A percentile compares a stretch with the other conserved stretches of the same genome.
These are phyloP conservation scores for Halictus ligatus DNA, from an alignment of 2,888 invertebrate genomes.

Conservation along the genomic window DNA sequence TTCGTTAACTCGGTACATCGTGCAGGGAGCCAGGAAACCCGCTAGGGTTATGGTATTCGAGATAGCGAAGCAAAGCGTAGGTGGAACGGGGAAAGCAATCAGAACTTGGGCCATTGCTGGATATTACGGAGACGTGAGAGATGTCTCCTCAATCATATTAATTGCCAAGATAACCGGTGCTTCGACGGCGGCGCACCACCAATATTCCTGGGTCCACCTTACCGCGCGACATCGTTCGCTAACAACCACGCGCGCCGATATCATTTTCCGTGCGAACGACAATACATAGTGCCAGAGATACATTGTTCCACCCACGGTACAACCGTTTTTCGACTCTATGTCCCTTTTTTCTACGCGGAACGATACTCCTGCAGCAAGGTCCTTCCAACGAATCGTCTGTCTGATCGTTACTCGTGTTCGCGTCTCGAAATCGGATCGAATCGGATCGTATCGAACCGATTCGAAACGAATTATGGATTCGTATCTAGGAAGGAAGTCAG, in stretches of 20 bases:
- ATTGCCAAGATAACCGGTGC: conserved; percentile 83
- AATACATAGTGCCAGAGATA: not conserved
- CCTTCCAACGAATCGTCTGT: not conserved
- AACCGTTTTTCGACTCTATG: not conserved
- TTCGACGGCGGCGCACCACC: conserved; percentile 78
- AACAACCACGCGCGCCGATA: conserved; percentile 18
- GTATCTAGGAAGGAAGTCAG: conserved; percentile 17
- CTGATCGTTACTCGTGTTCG: not conserved
- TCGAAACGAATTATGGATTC: not conserved
- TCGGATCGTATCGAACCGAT: not conserved
- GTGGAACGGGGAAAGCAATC: conserved; percentile 82
- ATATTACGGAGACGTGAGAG: conserved; percentile 84
- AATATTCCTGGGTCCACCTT: conserved; percentile 48
- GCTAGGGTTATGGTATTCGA: conserved; percentile 79
- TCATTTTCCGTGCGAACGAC: conserved; percentile 15
- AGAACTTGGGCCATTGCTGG: conserved; percentile 84
- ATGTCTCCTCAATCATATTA: conserved; percentile 84
- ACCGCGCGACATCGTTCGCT: conserved; percentile 15
- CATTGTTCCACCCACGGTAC: not conserved
- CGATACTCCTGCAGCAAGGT: not conserved
- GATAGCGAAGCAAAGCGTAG: conserved; percentile 76
- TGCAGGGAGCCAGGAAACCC: conserved; percentile 71
- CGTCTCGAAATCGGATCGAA: not conserved
- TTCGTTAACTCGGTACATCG: conserved; percentile 70
- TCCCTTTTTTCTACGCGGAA: too few relatives aligned